These are phyloP conservation scores for Athene noctua DNA, from an alignment of 2,113 vertebrate species.

Conservation along the genomic window DNA sequence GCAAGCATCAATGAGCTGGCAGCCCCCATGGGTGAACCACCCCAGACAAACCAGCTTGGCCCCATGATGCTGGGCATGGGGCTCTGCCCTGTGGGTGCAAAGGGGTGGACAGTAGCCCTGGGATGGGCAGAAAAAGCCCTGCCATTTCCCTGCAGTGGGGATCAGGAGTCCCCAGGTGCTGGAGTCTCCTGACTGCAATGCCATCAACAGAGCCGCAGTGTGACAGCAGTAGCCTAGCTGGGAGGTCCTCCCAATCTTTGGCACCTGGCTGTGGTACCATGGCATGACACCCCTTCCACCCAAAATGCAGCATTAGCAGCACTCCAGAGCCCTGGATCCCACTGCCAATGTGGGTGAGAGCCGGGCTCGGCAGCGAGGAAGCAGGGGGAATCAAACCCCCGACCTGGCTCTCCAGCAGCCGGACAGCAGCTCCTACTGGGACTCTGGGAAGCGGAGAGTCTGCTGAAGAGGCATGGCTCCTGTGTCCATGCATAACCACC, in stretches of 20 bases:
- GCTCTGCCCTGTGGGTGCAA: not conserved
- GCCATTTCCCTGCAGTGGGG: not conserved
- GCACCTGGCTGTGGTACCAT: not conserved
- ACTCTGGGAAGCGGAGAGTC: not conserved
- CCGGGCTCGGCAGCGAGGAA: not conserved
- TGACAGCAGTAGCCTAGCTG: not conserved
- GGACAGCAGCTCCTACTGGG: not conserved
- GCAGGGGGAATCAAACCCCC: not conserved
- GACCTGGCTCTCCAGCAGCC: fast-evolving
- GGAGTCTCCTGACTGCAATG: not conserved
- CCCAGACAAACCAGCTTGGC: not conserved
- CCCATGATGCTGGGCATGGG: not conserved
- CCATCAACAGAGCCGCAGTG: fast-evolving
- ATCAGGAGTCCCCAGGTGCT: fast-evolving
- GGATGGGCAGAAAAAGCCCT: not conserved
- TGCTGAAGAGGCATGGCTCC: fast-evolving
- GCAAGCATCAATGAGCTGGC: fast-evolving
- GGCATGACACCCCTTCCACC: not conserved
- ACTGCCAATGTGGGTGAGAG: fast-evolving
- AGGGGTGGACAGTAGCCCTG: fast-evolving
- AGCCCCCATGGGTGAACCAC: not conserved
- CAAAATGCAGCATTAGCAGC: not conserved
- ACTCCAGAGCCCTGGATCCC: not conserved
- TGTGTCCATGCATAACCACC: not conserved
- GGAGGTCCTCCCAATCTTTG: not conserved